These are phyloP conservation scores for Agrilus planipennis DNA, from an alignment of 1,140 invertebrate genomes.

Conservation along the genomic window DNA sequence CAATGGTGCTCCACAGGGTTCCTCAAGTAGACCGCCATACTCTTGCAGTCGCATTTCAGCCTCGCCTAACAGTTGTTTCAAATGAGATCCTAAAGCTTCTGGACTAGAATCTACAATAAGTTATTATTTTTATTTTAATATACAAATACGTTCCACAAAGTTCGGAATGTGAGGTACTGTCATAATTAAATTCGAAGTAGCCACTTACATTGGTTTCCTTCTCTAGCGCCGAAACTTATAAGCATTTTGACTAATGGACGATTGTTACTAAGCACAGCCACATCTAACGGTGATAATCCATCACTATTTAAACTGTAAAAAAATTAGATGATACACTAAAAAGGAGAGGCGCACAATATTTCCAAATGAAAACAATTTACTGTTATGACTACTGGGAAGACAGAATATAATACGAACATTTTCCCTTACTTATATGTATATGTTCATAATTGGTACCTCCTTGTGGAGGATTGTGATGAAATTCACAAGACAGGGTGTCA, in stretches of 20 bases:
- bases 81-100: slow-evolving; percentile 57
- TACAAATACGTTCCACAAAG: no score
- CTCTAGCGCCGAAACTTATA: slow-evolving; percentile 74
- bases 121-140: slow-evolving; percentile 5
- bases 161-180: neutral
- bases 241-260: slow-evolving; percentile 77
- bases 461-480: no score
- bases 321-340: no score
- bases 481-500: no score
- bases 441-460: no score
- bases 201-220: slow-evolving; percentile 77
- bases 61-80: slow-evolving; percentile 64
- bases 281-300: slow-evolving; percentile 77
- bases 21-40: slow-evolving; percentile 45
- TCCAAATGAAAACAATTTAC: no score
- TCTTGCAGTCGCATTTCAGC: slow-evolving; percentile 66
- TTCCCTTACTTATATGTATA: no score
- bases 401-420: no score
- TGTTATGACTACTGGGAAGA: no score
- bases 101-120: slow-evolving; percentile 50
- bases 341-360: no score
- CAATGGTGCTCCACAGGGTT: slow-evolving; percentile 27
- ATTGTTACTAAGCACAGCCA: slow-evolving; percentile 82
- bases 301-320: slow-evolving; percentile 70
- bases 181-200: neutral